phyloP scores from a whole-genome alignment of 35 echinoderm and acorn worm species.

The Apostichopus parvimensis region DNA sequence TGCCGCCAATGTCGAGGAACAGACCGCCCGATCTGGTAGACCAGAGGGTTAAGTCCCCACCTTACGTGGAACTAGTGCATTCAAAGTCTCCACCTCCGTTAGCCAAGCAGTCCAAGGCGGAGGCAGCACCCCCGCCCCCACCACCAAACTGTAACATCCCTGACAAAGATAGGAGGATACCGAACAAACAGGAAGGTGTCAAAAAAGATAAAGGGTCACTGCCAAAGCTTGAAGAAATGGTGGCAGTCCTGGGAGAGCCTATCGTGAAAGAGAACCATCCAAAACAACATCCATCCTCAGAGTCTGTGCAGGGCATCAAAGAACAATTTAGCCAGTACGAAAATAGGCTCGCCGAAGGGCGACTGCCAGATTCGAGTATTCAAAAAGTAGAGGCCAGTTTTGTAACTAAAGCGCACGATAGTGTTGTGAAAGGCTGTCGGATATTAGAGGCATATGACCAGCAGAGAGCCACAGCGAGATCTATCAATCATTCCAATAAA shows the following conservation, averaged over 20 bases:
- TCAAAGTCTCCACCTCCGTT: slow-evolving; percentile 46
- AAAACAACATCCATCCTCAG: not conserved
- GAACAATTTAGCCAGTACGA: not conserved
- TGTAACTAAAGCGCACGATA: not conserved
- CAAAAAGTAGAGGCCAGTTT: not conserved
- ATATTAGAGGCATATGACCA: not conserved
- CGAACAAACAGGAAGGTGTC: slow-evolving; percentile 32
- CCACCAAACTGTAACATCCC: not conserved
- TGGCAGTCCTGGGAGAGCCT: slow-evolving; percentile 73
- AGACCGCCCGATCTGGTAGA: slow-evolving; percentile 12
- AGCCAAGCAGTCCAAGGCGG: slow-evolving; percentile 7
- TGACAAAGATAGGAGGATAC: not conserved
- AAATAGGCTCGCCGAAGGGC: not conserved
- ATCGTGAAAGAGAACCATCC: slow-evolving; percentile 15
- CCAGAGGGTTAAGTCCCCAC: slow-evolving; percentile 36
- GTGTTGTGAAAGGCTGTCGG: not conserved
- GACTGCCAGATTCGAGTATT: not conserved
- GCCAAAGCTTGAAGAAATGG: slow-evolving; percentile 88
- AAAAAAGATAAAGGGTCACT: slow-evolving; percentile 64
- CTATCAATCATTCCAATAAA: slow-evolving; percentile 20
- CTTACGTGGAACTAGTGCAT: slow-evolving; percentile 76
- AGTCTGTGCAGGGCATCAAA: not conserved
- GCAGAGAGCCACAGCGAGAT: not conserved
- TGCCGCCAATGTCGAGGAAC: not conserved
- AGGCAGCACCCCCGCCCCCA: not conserved